Percentiles rank a stretch among this genome's conserved stretches.
These are phyloP conservation scores for Ancistrus triradiatus DNA, from an alignment of 2,113 vertebrate genomes.

Conservation along the genomic window DNA sequence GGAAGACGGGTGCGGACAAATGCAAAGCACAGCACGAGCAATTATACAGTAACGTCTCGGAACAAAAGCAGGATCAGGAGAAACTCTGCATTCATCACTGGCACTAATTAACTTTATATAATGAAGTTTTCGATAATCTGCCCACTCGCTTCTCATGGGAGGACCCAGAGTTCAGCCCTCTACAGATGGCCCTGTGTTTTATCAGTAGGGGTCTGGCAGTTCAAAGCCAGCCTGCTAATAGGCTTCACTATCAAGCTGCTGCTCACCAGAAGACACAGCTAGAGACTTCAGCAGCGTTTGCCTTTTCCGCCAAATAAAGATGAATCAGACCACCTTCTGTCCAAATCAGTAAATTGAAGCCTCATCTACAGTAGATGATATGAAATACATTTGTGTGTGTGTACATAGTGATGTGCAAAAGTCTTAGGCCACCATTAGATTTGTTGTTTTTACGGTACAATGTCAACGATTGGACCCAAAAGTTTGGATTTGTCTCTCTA, in stretches of 20 bases:
- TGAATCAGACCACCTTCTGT: conserved; percentile 20
- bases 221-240: conserved; percentile 60
- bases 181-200: conserved; percentile 54
- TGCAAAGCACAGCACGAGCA: neutral
- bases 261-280: conserved; percentile 56
- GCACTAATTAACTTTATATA: conserved; percentile 29
- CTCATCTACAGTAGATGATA: no score
- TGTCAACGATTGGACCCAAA: no score
- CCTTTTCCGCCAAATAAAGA: neutral
- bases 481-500: no score
- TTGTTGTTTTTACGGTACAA: no score
- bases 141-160: neutral
- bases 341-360: conserved; percentile 1
- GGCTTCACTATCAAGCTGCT: conserved; percentile 64
- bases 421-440: no score
- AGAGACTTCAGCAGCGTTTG: conserved; percentile 12
- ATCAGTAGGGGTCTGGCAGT: conserved; percentile 53
- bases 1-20: neutral
- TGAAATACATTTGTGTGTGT: no score
- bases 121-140: conserved; percentile 19
- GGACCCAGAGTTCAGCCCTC: conserved; percentile 22
- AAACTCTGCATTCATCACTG: neutral
- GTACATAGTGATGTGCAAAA: no score
- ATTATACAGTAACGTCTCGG: neutral
- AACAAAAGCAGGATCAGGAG: neutral